A percentile compares a stretch with the other conserved stretches of the same genome.
Evolutionary conservation across 2,797 vertebrate species (phyloP).

Genomic region (Luscinia megarhynchos): DNA sequence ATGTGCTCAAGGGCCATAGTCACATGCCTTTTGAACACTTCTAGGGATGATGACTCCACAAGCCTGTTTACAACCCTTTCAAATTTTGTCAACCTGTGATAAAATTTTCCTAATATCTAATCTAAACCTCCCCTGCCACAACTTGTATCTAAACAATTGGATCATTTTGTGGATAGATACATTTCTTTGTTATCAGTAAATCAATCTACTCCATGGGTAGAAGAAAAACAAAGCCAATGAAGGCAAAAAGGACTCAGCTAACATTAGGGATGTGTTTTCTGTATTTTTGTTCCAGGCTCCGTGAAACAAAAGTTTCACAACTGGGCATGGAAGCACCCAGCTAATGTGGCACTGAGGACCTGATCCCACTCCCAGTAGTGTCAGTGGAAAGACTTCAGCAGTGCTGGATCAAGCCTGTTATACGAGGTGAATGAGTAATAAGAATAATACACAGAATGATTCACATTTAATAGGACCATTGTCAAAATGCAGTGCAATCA

Average conservation of each 20-base stretch:
- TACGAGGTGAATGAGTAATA: slow-evolving; percentile 42
- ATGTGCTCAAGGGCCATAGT: background rate
- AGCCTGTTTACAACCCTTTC: background rate
- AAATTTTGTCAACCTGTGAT: background rate
- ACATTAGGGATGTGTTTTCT: background rate
- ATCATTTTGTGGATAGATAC: background rate
- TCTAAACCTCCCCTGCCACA: background rate
- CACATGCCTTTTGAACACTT: background rate
- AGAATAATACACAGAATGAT: slow-evolving; percentile 48
- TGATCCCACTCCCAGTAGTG: background rate
- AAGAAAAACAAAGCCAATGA: background rate
- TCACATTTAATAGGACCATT: slow-evolving; percentile 54
- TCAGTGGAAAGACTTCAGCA: slow-evolving; percentile 35
- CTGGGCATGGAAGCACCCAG: background rate
- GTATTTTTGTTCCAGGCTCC: background rate
- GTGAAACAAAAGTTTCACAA: background rate
- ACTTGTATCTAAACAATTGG: background rate
- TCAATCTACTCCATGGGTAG: background rate
- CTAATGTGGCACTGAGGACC: background rate
- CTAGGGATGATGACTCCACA: background rate
- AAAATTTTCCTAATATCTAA: background rate
- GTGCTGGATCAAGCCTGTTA: background rate
- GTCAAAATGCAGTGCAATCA: slow-evolving; percentile 35
- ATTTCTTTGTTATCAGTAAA: background rate
- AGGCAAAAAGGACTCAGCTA: background rate